Conservation (phyloP, 2,888 invertebrate genomes). For the Drosophila diplacantha region DNA sequence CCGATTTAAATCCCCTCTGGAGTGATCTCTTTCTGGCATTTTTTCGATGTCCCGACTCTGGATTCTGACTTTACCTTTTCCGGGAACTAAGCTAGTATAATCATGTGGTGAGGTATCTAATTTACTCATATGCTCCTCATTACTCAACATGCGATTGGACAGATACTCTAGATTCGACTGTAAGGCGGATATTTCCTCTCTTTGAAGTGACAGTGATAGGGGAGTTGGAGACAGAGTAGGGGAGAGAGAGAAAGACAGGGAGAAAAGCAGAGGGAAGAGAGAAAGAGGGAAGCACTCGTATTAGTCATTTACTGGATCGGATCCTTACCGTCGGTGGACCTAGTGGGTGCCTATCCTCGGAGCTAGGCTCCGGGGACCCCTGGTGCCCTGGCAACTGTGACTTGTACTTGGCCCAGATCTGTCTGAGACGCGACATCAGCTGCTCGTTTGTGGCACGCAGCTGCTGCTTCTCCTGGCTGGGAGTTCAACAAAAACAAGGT, state of each 20-base stretch:
- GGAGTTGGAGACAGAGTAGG: background rate
- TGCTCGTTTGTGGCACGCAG: conserved; percentile 76
- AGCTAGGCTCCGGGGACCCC: conserved; percentile 38
- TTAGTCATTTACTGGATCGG: conserved; percentile 57
- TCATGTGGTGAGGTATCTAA: conserved; percentile 73
- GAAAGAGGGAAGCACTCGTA: conserved; percentile 25
- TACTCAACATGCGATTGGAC: conserved; percentile 77
- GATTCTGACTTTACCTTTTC: conserved; percentile 72
- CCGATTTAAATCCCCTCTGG: too few relatives aligned
- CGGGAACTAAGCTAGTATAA: conserved; percentile 74
- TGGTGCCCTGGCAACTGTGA: conserved; percentile 55
- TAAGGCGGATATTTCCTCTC: conserved; percentile 78
- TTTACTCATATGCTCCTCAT: conserved; percentile 77
- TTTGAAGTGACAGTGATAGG: conserved; percentile 30
- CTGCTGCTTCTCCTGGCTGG: conserved; percentile 74
- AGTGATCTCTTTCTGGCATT: background rate
- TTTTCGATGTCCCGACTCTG: background rate
- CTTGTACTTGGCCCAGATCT: conserved; percentile 77
- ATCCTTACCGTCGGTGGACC: conserved; percentile 52
- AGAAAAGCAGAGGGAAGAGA: conserved; percentile 30
- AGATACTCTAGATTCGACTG: conserved; percentile 78
- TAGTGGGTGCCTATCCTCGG: conserved; percentile 45
- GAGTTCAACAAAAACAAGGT: background rate
- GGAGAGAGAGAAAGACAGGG: conserved; percentile 14
- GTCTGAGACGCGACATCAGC: conserved; percentile 76